These are phyloP conservation scores for Paguma larvata DNA, from an alignment of 2,797 vertebrate genomes.

Conservation along the genomic window DNA sequence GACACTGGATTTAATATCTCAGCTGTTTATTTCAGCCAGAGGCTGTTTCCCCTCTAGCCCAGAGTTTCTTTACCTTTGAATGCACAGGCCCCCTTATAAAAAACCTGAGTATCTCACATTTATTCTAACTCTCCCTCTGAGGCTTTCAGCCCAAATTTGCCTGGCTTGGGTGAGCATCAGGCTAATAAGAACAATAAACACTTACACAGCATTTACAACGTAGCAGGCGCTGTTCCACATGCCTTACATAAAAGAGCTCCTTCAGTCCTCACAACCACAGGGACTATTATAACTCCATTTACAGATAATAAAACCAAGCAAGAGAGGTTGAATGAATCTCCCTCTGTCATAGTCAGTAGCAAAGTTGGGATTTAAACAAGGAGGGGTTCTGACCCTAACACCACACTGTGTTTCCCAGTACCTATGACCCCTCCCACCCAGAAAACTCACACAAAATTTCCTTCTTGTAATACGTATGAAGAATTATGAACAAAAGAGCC, in stretches of 20 bases:
- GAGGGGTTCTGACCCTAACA: not conserved
- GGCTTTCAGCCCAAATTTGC: not conserved
- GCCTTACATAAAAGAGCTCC: not conserved
- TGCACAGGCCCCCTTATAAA: not conserved
- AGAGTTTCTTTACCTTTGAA: not conserved
- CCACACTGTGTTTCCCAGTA: too few species aligned
- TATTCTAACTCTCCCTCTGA: not conserved
- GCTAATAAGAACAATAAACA: not conserved
- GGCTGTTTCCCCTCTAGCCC: not conserved
- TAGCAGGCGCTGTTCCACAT: rapidly evolving
- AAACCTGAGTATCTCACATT: not conserved
- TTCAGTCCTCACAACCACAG: not conserved
- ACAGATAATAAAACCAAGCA: not conserved
- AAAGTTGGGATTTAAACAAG: not conserved
- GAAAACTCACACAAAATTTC: too few species aligned
- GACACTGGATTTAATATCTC: not conserved
- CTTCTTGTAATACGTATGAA: rapidly evolving
- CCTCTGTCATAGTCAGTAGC: not conserved
- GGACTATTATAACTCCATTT: not conserved
- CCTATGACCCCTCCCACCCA: not conserved
- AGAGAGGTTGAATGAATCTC: not conserved
- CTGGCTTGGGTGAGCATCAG: not conserved
- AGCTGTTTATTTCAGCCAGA: not conserved
- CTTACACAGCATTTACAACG: rapidly evolving
- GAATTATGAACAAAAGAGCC: not conserved